Evolutionary conservation across 2,797 vertebrate genomes (phyloP), one percentile per base, ranked within the genome.

Genomic region (Cynopterus sphinx): DNA sequence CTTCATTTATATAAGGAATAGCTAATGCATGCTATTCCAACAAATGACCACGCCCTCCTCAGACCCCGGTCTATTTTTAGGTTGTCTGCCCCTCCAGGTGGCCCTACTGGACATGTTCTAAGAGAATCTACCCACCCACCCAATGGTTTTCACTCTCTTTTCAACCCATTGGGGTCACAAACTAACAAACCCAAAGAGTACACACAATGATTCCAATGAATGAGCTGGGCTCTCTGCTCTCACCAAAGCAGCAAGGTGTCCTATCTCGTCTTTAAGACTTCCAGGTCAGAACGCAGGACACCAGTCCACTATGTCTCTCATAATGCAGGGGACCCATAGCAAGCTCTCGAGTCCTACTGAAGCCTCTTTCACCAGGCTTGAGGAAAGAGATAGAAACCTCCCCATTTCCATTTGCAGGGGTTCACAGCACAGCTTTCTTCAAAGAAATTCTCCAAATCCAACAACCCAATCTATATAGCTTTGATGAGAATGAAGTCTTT

Each of bases 361-460:
- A 95, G 75, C 6, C 22, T 96, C 78, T 89, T 89, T 82, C 89
- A 65, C 53, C 17, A 75, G 43, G 55, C 19, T 82, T 90, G 33
- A 78, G 71, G n/a, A 67, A 91, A 91, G 57, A 87, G 46, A 81
- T 33, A 95, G 65, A 84, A 88, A 87, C 5, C 9, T 83, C 28
- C 5, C 70, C 33, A 65, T 49, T 67, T 24, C 46, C 39, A 83
- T 53, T 59, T 65, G 26, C 21, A 83, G 49, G 16, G 49, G 91
- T 85, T 91, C 73, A 85, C 1, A 61, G 75, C 49, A 39, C 15
- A 94, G 33, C 41, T 51, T 59, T 92, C 51, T 78, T 90, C n/a
- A 83, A 75, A 81, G 36, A 74, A 94, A 81, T 68, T 81, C 61
- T 84, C 41, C 81, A 94, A 91, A 57, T 75, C 59, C 59, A 75